Evolutionary conservation across 1,140 invertebrate species (phyloP).

Genomic region (Eriosoma lanigerum): DNA sequence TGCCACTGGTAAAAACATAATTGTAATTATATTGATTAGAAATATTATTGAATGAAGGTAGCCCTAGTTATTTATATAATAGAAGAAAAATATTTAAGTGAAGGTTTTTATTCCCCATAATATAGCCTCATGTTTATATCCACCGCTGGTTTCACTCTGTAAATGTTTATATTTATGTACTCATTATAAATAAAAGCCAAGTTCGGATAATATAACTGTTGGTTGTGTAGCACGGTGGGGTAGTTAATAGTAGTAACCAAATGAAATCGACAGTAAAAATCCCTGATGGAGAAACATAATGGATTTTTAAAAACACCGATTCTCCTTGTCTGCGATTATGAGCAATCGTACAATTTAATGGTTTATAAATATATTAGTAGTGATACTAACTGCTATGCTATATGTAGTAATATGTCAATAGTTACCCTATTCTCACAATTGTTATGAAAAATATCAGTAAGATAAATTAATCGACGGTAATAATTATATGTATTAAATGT

Average conservation of each 20-base stretch:
- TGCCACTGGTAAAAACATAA: too few relatives aligned
- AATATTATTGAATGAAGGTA: too few relatives aligned
- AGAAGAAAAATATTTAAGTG: too few relatives aligned
- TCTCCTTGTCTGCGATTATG: background rate
- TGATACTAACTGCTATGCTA: too few relatives aligned
- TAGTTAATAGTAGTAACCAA: background rate
- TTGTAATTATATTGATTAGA: too few relatives aligned
- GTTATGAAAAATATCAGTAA: background rate
- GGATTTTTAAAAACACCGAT: slow-evolving; percentile 14
- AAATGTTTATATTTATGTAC: background rate
- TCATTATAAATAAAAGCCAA: background rate
- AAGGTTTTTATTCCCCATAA: too few relatives aligned
- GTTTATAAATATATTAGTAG: background rate
- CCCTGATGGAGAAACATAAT: background rate
- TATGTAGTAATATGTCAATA: too few relatives aligned
- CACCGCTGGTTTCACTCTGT: too few relatives aligned
- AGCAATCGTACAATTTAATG: slow-evolving; percentile 15
- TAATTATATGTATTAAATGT: background rate
- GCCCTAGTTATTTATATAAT: too few relatives aligned
- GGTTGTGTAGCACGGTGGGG: background rate
- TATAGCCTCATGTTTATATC: too few relatives aligned
- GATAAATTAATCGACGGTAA: background rate
- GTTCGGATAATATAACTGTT: slow-evolving; percentile 30
- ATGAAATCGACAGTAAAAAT: slow-evolving; percentile 3
- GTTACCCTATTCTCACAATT: background rate